These are phyloP conservation scores for Phalloptychus januarius DNA, from an alignment of 2,797 vertebrate species.

Conservation along the genomic window DNA sequence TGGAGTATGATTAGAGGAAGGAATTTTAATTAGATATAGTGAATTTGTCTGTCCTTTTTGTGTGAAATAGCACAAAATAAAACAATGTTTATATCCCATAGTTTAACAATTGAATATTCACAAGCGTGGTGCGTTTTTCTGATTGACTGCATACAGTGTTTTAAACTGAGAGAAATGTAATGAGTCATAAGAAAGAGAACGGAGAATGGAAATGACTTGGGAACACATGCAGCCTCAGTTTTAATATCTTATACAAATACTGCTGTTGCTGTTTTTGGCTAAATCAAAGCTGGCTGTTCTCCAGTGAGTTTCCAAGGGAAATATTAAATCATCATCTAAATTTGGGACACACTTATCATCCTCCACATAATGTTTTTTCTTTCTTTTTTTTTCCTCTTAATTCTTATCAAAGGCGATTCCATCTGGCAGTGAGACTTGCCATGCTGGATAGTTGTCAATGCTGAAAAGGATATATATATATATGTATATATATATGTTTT, in stretches of 20 bases:
- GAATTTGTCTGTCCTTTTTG: conserved; percentile 12
- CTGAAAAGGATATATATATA: conserved; percentile 2
- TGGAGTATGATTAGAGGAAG: conserved; percentile 20
- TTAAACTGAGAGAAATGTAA: conserved; percentile 1
- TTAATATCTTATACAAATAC: conserved; percentile 61
- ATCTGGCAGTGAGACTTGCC: conserved; percentile 32
- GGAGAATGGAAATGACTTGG: conserved; percentile 18
- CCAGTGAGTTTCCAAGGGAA: conserved; percentile 27
- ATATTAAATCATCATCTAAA: conserved; percentile 60
- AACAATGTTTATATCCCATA: neutral
- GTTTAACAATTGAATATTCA: neutral
- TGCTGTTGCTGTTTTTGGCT: conserved; percentile 47
- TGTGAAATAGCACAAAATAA: no score
- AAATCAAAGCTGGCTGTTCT: conserved; percentile 21
- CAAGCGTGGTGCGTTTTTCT: conserved; percentile 15
- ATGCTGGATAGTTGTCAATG: conserved; percentile 28
- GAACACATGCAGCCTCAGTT: conserved; percentile 24
- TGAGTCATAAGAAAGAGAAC: conserved; percentile 14
- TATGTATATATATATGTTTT: neutral
- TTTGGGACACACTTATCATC: conserved; percentile 26
- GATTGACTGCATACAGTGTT: conserved; percentile 10
- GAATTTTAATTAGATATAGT: conserved; percentile 34
- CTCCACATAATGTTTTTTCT: conserved; percentile 34
- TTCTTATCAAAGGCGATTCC: conserved; percentile 13
- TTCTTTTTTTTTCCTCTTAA: conserved; percentile 11